Percentiles rank a stretch among this genome's conserved stretches.
Evolutionary conservation across 1,140 invertebrate genomes (phyloP).

Genomic region (Helicoverpa armigera): DNA sequence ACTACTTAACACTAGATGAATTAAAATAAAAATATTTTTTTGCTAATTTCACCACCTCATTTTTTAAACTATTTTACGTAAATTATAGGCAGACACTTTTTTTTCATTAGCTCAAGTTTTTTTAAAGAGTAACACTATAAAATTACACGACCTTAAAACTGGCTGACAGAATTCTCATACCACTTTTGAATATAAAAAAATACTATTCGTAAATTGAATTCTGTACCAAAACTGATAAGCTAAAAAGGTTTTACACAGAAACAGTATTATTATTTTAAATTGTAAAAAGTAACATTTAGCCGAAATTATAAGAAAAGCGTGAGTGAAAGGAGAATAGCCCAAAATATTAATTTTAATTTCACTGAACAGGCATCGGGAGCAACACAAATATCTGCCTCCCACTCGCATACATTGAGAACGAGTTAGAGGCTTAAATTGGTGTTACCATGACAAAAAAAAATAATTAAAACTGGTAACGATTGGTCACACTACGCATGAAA

Average conservation of each 20-base stretch:
- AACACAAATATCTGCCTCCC: background rate
- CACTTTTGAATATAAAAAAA: conserved; percentile 1
- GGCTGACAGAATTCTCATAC: background rate
- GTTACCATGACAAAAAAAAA: background rate
- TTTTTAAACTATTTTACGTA: conserved; percentile 14
- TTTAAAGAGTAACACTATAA: background rate
- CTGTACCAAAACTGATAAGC: background rate
- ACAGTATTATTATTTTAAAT: background rate
- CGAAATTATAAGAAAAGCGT: background rate
- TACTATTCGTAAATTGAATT: background rate
- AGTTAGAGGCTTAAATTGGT: background rate
- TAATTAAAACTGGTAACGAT: background rate
- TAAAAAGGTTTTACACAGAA: background rate
- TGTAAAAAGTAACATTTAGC: background rate
- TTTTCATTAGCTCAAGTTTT: conserved; percentile 11
- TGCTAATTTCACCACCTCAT: conserved; percentile 29
- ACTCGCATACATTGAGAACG: background rate
- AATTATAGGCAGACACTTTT: conserved; percentile 27
- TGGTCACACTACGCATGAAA: background rate
- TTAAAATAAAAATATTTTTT: conserved; percentile 45
- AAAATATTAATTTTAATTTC: background rate
- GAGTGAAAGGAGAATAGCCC: background rate
- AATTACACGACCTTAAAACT: background rate
- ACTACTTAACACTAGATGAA: conserved; percentile 57
- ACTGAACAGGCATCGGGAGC: too few species aligned